These are phyloP conservation scores for Anser brachyrhynchus DNA, from an alignment of 2,113 vertebrate genomes.

Conservation along the genomic window DNA sequence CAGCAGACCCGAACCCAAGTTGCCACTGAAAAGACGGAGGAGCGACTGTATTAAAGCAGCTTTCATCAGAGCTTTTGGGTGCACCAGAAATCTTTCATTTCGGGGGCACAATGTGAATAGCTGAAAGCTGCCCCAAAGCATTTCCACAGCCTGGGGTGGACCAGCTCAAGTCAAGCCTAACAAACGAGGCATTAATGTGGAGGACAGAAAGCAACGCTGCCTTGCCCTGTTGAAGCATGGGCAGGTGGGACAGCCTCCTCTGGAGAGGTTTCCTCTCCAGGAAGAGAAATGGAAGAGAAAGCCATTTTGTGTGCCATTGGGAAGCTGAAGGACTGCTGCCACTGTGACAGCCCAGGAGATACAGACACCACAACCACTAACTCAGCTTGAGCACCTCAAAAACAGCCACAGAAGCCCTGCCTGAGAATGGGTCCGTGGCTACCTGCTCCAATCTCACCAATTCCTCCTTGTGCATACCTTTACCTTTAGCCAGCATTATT, in stretches of 20 bases:
- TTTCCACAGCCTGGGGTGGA: constrained; percentile 5
- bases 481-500: background rate
- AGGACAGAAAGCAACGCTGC: background rate
- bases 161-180: constrained; percentile 28
- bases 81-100: constrained; percentile 56
- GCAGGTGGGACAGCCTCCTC: background rate
- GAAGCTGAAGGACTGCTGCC: no score
- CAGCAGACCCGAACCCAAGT: background rate
- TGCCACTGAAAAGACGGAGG: constrained; percentile 16
- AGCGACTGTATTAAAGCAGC: background rate
- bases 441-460: background rate
- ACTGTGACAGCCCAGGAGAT: no score
- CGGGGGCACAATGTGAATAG: background rate
- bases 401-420: background rate
- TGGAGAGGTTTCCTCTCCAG: no score
- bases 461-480: background rate
- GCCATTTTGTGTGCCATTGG: no score
- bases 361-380: no score
- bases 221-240: background rate
- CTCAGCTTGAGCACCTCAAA: background rate
- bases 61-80: constrained; percentile 5
- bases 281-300: no score
- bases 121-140: background rate
- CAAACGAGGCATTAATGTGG: background rate
- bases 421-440: background rate